These are phyloP conservation scores for Latheticus oryzae DNA, from an alignment of 2,888 invertebrate genomes.

Conservation along the genomic window DNA sequence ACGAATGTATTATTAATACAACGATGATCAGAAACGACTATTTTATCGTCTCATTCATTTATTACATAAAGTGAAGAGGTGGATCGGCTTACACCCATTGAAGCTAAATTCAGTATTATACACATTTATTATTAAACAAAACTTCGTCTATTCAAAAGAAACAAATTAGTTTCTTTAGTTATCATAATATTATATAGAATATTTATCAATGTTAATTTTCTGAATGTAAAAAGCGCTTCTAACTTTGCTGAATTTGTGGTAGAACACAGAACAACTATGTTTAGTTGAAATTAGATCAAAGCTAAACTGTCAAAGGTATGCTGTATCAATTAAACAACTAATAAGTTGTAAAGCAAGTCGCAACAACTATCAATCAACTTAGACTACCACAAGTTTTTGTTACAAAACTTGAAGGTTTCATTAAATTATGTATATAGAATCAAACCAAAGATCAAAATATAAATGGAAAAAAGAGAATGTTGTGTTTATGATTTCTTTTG, in stretches of 20 bases:
- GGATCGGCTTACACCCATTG: slow-evolving; percentile 6
- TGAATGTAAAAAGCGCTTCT: too few species aligned
- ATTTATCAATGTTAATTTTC: too few species aligned
- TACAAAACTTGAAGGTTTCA: slow-evolving; percentile 29
- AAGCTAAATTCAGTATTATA: slow-evolving; percentile 1
- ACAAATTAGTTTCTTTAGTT: slow-evolving; percentile 8
- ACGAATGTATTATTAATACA: too few species aligned
- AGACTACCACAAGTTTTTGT: slow-evolving; percentile 36
- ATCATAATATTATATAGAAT: too few species aligned
- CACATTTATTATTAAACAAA: slow-evolving; percentile 12
- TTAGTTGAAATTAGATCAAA: slow-evolving; percentile 35
- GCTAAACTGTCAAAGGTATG: slow-evolving; percentile 41
- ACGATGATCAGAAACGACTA: too few species aligned
- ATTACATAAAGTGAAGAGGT: slow-evolving; percentile 13
- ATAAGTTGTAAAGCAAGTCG: slow-evolving; percentile 43
- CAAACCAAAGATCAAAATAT: too few species aligned
- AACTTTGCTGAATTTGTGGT: slow-evolving; percentile 4
- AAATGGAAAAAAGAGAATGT: too few species aligned
- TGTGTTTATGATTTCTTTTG: too few species aligned
- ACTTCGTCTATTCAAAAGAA: slow-evolving; percentile 11
- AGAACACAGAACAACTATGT: too few species aligned
- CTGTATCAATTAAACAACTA: slow-evolving; percentile 44
- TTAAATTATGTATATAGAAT: too few species aligned
- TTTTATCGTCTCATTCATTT: slow-evolving; percentile 10
- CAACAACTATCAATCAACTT: slow-evolving; percentile 43